A percentile compares a stretch with the other conserved stretches of the same genome.
These are phyloP conservation scores for Ciona savignyi DNA, from an alignment of 23 tunicate species.

Conservation along the genomic window DNA sequence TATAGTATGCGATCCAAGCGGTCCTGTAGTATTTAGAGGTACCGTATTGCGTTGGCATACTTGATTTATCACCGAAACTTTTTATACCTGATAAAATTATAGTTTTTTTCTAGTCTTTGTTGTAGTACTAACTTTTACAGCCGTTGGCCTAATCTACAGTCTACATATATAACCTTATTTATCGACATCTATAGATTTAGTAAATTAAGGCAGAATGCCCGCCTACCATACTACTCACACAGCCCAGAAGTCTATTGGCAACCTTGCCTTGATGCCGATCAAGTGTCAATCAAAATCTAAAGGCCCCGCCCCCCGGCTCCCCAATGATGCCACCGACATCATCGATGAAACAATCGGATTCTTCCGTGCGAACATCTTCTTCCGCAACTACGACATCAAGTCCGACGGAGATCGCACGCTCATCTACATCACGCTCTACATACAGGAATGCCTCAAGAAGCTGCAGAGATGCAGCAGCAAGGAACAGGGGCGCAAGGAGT, in stretches of 20 bases:
- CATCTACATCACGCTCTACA: slow-evolving; percentile 96
- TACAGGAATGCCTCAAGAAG: slow-evolving; percentile 90
- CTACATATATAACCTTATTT: too few species aligned
- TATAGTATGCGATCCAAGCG: too few species aligned
- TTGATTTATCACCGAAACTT: too few species aligned
- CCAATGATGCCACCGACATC: slow-evolving; percentile 41
- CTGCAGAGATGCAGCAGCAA: slow-evolving; percentile 51
- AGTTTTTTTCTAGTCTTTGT: too few species aligned
- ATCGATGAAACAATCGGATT: slow-evolving; percentile 86
- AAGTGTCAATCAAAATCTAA: slow-evolving; percentile 37
- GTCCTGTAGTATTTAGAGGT: too few species aligned
- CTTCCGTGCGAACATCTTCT: slow-evolving; percentile 92
- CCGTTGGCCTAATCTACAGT: too few species aligned
- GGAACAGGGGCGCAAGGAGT: slow-evolving; percentile 81
- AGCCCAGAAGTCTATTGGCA: slow-evolving; percentile 55
- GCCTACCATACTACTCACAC: slow-evolving; percentile 82
- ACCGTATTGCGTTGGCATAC: too few species aligned
- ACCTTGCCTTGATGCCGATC: slow-evolving; percentile 80
- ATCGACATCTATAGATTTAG: too few species aligned
- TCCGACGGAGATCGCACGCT: slow-evolving; percentile 89
- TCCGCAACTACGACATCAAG: slow-evolving; percentile 90
- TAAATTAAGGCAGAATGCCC: neutral
- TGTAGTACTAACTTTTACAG: too few species aligned
- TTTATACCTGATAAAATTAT: too few species aligned
- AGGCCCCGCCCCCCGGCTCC: slow-evolving; percentile 81